Base-by-base conservation (phyloP, 2,113 vertebrate species). In the Brachionichthys hirsutus region DNA sequence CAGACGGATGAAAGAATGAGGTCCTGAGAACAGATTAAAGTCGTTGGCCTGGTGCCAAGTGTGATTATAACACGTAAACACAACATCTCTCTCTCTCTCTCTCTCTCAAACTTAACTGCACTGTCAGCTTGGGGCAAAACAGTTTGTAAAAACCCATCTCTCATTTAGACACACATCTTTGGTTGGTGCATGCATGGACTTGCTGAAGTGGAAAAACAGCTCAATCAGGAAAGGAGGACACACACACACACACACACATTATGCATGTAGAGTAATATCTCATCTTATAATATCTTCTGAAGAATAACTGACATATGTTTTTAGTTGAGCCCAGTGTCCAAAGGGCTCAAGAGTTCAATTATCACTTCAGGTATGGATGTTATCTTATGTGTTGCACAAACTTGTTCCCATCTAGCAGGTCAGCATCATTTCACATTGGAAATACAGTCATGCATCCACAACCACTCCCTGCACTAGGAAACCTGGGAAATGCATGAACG, bases 121-220 rank as follows among this genome's bases (percentile, higher is more conserved):
- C 41, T 52, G 46, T 67, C 53, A 62, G 63, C 72, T 73, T 61
- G 58, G 65, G 80, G 79, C 73, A 73, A 84, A 84, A 86, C 56
- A 19, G 69, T 67, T 77, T 65, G 74, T 62, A 57, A 74, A 82
- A 67, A 17, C 54, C 14, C 61, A 66, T 73, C 55, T 73, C 75
- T 83, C 62, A 65, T 60, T 18, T 75, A 75, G 67, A 60, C 73
- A 73, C 30, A 73, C 41, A 36, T 20, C 20, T 51, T 47, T 70
- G 62, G 63, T 67, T 40, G 14, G 15, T 53, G 56, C 74, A 56
- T 64, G 83, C 46, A 75, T 66, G 42, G 49, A 58, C 80, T 78
- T 71, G 83, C 56, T 62, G 47, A 51, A 73, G 66, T 20, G 22
- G 67, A 61, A 72, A 71, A 78, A 73, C 76, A 54, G 63, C 56